Base-by-base conservation (phyloP, 23 tunicate genomes). In the Oikopleura dioica region DNA sequence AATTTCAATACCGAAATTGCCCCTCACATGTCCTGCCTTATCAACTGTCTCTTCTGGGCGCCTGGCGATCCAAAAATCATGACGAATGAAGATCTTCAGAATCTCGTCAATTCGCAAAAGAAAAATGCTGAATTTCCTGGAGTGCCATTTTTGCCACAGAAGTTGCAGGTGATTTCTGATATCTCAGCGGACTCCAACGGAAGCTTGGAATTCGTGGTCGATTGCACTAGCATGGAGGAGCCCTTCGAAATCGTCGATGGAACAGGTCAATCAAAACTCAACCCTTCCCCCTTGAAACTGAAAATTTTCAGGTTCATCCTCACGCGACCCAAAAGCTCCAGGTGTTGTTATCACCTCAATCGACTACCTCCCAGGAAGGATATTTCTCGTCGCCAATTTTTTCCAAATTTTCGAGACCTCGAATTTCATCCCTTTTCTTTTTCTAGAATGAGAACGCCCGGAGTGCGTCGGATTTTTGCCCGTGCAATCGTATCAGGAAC, bases 101-200 rank as follows among this genome's bases (percentile, higher is more conserved):
- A 28, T 68, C 76, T 68, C 32, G 16, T 44, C 9, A 9, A 44
- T 9, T 9, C 16, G 16, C 28, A 63, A 63, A 63, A 23, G 30
- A 24, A 29, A 21, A 28, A 21, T 23, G 28, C 72, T 2, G 30
- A 23, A 12, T 63, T 26, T 26, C 31, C 72, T 16, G 72, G 72
- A 12, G 72, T 63, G 30, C 72, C 72, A 21, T 63, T 12, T 63
- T 26, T 63, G 30, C 72, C 72, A 63, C 72, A 63, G 51, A 94
- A 94, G 69, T 79, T 94, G 36, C 78, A 79, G 5, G 88, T 87
- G 5, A 81, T 94, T 35, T 83, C 89, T 36, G 99, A 94, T 68
- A 83, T 94, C 44, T 94, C 99, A 1, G 99, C 99, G 32, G 99
- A 94, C 38, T 94, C 95, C 24, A 94, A 89, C 36, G 99, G 99